Evolutionary conservation across 2,888 invertebrate species (phyloP), one percentile per base, ranked within the genome.

Genomic region (Candidula unifasciata): DNA sequence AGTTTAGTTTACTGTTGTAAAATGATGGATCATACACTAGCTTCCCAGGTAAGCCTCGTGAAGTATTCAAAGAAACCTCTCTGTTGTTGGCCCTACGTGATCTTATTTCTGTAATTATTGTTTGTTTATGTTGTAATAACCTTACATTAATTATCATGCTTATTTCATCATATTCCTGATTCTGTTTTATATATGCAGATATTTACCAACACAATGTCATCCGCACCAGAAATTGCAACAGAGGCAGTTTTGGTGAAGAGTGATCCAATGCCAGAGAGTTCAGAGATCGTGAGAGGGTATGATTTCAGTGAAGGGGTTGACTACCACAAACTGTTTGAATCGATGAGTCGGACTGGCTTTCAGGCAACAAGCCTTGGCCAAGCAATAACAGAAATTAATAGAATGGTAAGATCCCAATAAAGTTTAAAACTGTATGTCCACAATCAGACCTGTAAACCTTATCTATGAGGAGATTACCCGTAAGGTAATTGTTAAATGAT

Each of bases 351-450:
- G 84, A 96, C 96, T 33, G 99, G 99, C n/a, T 99, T 99, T 94
- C 99, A 99, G 95, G 98, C 99, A 0, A 98, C 98, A 0, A 98
- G 96, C 95, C 97, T 99, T 93, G 98, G 97, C 0, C 94, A 96
- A 90, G 98, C 98, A 0, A 96, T 99, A 0, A 95, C 96, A 80
- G 98, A 99, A 95, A 96, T 99, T 86, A 96, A 97, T 90, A 96
- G 96, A 95, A 99, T 99, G 99, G 96, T 95, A 94, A 77, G 85
- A 64, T 30, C 18, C 35, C 24, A 18, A 24, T 60, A 24, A n/a
- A n/a, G 21, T 18, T 6, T 13, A 60, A 35, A n/a, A 24, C 60
- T 60, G 18, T 60, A 44, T 44, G 13, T 10, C 2, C 13, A 44
- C 13, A 44, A 13, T 13, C 6, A 10, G 44, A 44, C 44, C 13